Percentiles rank a stretch among this genome's conserved stretches.
These are phyloP conservation scores for Melitaea athalia DNA, from an alignment of 2,888 invertebrate species.

Conservation along the genomic window DNA sequence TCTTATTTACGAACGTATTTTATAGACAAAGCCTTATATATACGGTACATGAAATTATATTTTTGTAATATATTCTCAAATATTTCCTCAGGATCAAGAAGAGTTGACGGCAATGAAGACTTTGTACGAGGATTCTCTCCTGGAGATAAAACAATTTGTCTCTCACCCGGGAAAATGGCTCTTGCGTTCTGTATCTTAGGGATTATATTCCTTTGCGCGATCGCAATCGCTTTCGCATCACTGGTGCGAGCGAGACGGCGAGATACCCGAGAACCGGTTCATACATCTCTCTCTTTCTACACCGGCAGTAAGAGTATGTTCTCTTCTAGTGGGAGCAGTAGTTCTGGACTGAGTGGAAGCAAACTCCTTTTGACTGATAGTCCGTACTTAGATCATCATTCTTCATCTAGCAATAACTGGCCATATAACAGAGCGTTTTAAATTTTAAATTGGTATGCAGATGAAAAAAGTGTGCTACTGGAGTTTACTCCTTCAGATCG, in stretches of 20 bases:
- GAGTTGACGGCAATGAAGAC: conserved; percentile 71
- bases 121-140: conserved; percentile 74
- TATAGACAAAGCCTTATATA: too few species aligned
- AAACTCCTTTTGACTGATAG: conserved; percentile 83
- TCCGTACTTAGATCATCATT: conserved; percentile 83
- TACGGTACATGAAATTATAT: too few species aligned
- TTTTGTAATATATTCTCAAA: neutral
- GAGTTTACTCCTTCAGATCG: too few species aligned
- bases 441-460: conserved; percentile 1
- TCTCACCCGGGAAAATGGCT: conserved; percentile 89
- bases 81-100: conserved; percentile 65
- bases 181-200: conserved; percentile 88
- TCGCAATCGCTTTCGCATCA: conserved; percentile 86
- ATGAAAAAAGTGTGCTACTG: too few species aligned
- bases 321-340: conserved; percentile 82
- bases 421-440: conserved; percentile 73
- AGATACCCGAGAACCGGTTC: conserved; percentile 71
- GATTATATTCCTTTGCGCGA: conserved; percentile 86
- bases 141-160: conserved; percentile 85
- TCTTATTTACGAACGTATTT: too few species aligned
- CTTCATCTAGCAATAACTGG: conserved; percentile 79
- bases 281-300: conserved; percentile 82
- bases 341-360: conserved; percentile 83
- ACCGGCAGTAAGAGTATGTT: conserved; percentile 83
- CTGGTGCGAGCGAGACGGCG: conserved; percentile 83